Percentiles rank a stretch among this genome's conserved stretches.
phyloP scores from a whole-genome alignment of 2,797 vertebrate genomes.

The Acanthornis magna region DNA sequence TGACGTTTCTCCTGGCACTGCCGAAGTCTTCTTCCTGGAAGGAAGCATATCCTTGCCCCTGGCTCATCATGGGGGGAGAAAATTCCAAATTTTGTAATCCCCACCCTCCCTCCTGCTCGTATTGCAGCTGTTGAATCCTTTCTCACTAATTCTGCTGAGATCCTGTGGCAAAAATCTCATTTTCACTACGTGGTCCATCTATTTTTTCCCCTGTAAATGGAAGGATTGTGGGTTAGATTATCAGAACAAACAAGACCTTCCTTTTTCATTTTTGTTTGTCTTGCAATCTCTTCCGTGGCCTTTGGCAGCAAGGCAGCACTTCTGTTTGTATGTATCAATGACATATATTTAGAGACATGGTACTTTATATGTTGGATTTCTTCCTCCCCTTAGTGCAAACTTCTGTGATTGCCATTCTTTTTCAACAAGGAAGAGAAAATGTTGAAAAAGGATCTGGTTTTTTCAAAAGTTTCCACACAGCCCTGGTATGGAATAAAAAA shows the following conservation, averaged over 20 bases:
- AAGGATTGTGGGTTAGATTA: not conserved
- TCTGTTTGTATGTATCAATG: constrained; percentile 8
- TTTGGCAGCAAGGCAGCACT: not conserved
- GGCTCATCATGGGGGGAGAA: not conserved
- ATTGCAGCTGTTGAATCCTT: not conserved
- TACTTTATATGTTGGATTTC: not conserved
- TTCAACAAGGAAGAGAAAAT: not conserved
- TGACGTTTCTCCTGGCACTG: not conserved
- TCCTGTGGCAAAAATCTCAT: not conserved
- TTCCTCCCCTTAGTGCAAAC: not conserved
- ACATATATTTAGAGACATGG: not conserved
- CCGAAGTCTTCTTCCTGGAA: not conserved
- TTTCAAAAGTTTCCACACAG: not conserved
- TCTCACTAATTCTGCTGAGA: not conserved
- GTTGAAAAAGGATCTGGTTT: not conserved
- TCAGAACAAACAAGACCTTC: constrained; percentile 20
- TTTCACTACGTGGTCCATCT: not conserved
- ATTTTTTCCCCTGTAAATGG: not conserved
- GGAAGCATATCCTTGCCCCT: not conserved
- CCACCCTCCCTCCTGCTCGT: accelerated
- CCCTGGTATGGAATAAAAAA: not conserved
- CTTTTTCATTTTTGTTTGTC: constrained; percentile 26
- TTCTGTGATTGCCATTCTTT: not conserved
- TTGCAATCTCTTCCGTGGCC: not conserved
- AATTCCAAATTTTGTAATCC: not conserved